phyloP scores from a whole-genome alignment of 1,140 invertebrate species.

The Conopomorpha cramerella region DNA sequence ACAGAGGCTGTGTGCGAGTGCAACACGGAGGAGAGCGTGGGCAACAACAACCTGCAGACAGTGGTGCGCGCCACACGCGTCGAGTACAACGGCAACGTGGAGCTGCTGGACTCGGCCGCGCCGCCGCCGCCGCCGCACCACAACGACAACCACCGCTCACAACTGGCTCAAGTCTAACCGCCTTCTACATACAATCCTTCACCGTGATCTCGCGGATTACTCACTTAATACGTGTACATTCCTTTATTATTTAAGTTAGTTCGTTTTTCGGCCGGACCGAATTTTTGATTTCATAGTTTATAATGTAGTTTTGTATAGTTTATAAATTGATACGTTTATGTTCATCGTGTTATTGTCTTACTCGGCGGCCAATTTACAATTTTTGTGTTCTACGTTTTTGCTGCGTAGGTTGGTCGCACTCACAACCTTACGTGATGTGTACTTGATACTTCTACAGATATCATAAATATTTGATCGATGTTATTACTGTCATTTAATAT shows the following conservation, averaged over 20 bases:
- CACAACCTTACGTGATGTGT: too few relatives aligned
- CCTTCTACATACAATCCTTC: neutral
- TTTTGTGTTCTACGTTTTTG: too few relatives aligned
- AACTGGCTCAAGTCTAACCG: constrained; percentile 24
- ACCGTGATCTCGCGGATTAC: neutral
- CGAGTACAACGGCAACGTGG: constrained; percentile 27
- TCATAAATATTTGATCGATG: too few relatives aligned
- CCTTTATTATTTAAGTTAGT: neutral
- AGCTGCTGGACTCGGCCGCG: constrained; percentile 10
- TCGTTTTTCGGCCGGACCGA: neutral
- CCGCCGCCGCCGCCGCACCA: constrained; percentile 4
- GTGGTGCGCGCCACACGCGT: constrained; percentile 7
- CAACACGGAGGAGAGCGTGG: neutral
- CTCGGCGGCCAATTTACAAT: too few relatives aligned
- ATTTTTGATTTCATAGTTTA: too few relatives aligned
- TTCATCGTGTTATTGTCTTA: too few relatives aligned
- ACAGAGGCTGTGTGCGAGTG: neutral
- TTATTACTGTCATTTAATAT: too few relatives aligned
- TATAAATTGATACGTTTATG: too few relatives aligned
- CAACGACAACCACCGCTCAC: constrained; percentile 20
- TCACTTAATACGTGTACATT: neutral
- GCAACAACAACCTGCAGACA: neutral
- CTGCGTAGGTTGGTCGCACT: too few relatives aligned
- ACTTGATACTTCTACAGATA: too few relatives aligned
- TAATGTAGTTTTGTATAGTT: too few relatives aligned